These are phyloP conservation scores for Cerastis leucographa DNA, from an alignment of 2,888 invertebrate species.

Conservation along the genomic window DNA sequence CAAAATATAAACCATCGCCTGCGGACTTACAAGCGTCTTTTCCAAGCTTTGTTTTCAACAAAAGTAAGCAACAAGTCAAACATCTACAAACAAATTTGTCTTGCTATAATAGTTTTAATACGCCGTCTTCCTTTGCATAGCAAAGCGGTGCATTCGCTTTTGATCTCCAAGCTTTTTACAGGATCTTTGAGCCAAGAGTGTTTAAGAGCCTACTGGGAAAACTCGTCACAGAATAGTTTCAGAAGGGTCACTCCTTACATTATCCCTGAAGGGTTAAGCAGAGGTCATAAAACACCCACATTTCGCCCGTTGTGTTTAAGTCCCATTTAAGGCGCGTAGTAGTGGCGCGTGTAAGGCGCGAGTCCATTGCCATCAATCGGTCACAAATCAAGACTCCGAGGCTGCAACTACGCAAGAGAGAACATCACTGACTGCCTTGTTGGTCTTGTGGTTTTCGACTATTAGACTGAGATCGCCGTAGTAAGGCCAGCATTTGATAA, in stretches of 20 bases:
- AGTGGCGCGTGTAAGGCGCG: too few species aligned
- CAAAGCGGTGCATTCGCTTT: constrained; percentile 52
- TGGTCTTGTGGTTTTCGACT: too few species aligned
- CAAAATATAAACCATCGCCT: too few species aligned
- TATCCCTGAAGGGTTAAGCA: too few species aligned
- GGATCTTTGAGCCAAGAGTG: constrained; percentile 52
- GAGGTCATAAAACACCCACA: too few species aligned
- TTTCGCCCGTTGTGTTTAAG: too few species aligned
- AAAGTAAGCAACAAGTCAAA: constrained; percentile 16
- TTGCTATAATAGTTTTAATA: constrained; percentile 41
- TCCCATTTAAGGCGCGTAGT: too few species aligned
- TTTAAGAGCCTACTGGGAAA: constrained; percentile 45
- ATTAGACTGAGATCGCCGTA: background rate
- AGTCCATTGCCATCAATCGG: too few species aligned
- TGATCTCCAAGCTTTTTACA: constrained; percentile 50
- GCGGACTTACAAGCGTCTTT: background rate
- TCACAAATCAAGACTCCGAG: too few species aligned
- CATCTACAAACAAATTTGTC: constrained; percentile 8
- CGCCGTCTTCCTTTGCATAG: constrained; percentile 31
- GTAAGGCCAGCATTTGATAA: background rate
- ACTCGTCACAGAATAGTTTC: background rate
- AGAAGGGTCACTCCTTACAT: background rate
- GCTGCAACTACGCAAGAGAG: too few species aligned
- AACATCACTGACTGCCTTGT: too few species aligned
- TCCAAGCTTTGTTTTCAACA: background rate